Percentiles rank a stretch among this genome's conserved stretches.
Conservation (phyloP, 2,113 vertebrate species). For the Ciconia boyciana region DNA sequence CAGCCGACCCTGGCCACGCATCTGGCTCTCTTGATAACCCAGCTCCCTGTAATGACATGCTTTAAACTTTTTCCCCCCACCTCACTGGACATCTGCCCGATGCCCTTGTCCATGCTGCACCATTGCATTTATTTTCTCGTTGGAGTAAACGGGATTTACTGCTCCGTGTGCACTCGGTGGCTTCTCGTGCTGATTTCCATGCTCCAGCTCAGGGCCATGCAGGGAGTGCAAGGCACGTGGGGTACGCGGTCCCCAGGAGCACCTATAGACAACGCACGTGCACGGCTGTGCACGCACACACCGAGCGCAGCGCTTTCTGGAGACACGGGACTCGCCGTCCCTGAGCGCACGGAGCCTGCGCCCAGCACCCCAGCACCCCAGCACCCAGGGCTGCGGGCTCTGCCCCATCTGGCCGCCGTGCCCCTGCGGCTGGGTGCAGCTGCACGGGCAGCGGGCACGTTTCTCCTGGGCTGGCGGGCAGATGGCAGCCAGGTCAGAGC, state of each 20-base stretch:
- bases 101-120: background rate
- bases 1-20: background rate
- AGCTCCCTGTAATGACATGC: background rate
- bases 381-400: background rate
- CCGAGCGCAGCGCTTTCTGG: background rate
- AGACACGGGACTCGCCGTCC: background rate
- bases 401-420: background rate
- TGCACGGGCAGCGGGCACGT: accelerated
- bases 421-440: too few relatives aligned
- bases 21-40: background rate
- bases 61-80: background rate
- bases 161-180: accelerated
- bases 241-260: background rate
- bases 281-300: too few relatives aligned
- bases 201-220: background rate
- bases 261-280: background rate
- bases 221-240: background rate
- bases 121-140: background rate
- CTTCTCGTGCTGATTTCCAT: background rate
- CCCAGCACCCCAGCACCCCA: background rate
- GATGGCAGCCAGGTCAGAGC: background rate
- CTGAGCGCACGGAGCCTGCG: accelerated
- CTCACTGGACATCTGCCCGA: background rate
- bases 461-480: background rate
- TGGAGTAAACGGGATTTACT: background rate